Percentiles rank a stretch among this genome's conserved stretches.
Conservation (phyloP, 2,888 invertebrate genomes). For the Stenotaenia linearis region DNA sequence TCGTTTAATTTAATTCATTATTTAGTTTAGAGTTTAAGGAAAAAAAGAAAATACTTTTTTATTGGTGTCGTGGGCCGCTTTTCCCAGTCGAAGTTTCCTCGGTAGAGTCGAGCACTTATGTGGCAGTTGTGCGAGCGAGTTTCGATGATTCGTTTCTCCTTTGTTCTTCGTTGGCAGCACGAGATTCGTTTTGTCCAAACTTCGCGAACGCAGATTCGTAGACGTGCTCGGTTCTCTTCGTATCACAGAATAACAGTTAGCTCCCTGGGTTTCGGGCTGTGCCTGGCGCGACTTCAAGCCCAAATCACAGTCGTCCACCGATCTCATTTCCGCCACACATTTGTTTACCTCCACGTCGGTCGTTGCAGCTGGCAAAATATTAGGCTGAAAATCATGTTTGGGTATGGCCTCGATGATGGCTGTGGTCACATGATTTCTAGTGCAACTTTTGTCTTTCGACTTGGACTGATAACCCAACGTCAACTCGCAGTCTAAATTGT, state of each 20-base stretch:
- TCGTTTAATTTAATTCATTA: background rate
- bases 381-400: slow-evolving; percentile 24
- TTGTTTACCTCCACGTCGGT: background rate
- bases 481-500: slow-evolving; percentile 13
- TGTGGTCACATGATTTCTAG: background rate
- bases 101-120: background rate
- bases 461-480: background rate
- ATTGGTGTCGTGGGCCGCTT: background rate
- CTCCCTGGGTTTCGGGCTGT: background rate
- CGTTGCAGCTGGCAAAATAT: slow-evolving; percentile 17
- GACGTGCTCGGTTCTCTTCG: background rate
- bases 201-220: background rate
- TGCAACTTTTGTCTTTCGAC: background rate
- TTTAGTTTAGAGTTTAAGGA: too few species aligned
- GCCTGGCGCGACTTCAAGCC: background rate
- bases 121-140: background rate
- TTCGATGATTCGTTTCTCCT: background rate
- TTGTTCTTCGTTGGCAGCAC: background rate
- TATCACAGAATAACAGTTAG: background rate
- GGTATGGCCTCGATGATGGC: background rate
- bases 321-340: background rate
- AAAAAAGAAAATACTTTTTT: background rate
- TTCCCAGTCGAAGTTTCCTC: background rate
- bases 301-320: background rate
- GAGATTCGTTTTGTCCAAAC: background rate